Evolutionary conservation across 2,888 invertebrate species (phyloP).

Genomic region (Polyploca ridens): DNA sequence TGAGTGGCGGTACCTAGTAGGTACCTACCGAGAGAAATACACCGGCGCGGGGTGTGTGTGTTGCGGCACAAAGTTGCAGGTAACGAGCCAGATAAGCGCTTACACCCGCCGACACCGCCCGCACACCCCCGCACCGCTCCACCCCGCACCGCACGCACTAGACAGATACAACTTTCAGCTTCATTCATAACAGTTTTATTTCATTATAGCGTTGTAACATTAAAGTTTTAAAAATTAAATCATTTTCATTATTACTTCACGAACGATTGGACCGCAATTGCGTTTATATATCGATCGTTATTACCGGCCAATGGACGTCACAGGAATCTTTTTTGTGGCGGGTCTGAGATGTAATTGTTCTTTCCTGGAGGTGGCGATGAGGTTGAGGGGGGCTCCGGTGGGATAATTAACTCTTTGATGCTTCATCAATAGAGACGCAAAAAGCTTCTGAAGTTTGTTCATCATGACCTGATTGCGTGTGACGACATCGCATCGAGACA

Average conservation of each 20-base stretch:
- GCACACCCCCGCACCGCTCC: not conserved
- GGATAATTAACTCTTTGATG: slow-evolving; percentile 1
- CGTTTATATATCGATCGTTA: not conserved
- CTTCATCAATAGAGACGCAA: not conserved
- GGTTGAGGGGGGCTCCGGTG: not conserved
- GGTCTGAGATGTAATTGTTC: not conserved
- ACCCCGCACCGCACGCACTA: not conserved
- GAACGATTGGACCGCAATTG: not conserved
- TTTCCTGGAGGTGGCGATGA: not conserved
- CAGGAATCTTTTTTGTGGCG: not conserved
- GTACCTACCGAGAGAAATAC: too few species aligned
- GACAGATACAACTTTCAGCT: not conserved
- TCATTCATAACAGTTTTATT: not conserved
- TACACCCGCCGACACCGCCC: not conserved
- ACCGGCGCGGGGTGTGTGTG: not conserved
- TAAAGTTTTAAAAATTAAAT: not conserved
- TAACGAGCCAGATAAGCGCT: not conserved
- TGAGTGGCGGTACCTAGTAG: too few species aligned
- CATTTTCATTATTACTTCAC: not conserved
- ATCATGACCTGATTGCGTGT: not conserved
- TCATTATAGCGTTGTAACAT: not conserved
- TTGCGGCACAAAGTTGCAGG: not conserved
- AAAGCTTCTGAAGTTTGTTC: not conserved
- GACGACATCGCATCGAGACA: too few species aligned
- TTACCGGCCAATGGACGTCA: not conserved